phyloP scores from a whole-genome alignment of 2,113 vertebrate species.

The Hemichromis elongatus region DNA sequence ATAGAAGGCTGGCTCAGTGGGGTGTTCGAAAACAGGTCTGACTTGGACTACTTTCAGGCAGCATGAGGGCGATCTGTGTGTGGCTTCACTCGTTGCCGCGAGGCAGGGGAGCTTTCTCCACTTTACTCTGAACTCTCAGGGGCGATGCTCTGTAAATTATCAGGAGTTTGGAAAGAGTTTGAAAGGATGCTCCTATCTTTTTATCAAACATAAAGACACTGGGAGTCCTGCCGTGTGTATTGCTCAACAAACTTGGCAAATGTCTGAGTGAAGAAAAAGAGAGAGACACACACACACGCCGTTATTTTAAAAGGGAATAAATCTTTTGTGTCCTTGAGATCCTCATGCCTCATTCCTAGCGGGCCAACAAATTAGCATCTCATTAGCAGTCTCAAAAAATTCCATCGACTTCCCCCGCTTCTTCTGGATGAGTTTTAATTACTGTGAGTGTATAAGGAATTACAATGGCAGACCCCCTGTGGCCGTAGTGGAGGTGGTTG shows the following conservation, averaged over 20 bases:
- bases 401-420: conserved; percentile 35
- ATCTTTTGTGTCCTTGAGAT: conserved; percentile 60
- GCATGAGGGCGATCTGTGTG: conserved; percentile 39
- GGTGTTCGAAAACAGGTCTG: conserved; percentile 55
- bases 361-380: conserved; percentile 66
- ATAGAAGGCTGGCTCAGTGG: conserved; percentile 41
- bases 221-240: not conserved
- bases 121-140: conserved; percentile 33
- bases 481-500: conserved; percentile 25
- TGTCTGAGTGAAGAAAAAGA: not conserved
- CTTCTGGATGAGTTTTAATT: conserved; percentile 63
- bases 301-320: conserved; percentile 23
- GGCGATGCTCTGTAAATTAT: conserved; percentile 30
- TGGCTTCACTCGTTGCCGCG: conserved; percentile 21
- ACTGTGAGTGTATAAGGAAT: conserved; percentile 65
- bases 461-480: conserved; percentile 38
- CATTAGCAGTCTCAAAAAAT: conserved; percentile 58
- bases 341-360: conserved; percentile 46
- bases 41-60: conserved; percentile 54
- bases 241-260: not conserved
- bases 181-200: conserved; percentile 32
- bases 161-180: conserved; percentile 15
- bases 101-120: conserved; percentile 29
- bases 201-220: conserved; percentile 20
- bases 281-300: not conserved